Base-by-base conservation (phyloP, 1,140 invertebrate genomes). In the Danaus plexippus region DNA sequence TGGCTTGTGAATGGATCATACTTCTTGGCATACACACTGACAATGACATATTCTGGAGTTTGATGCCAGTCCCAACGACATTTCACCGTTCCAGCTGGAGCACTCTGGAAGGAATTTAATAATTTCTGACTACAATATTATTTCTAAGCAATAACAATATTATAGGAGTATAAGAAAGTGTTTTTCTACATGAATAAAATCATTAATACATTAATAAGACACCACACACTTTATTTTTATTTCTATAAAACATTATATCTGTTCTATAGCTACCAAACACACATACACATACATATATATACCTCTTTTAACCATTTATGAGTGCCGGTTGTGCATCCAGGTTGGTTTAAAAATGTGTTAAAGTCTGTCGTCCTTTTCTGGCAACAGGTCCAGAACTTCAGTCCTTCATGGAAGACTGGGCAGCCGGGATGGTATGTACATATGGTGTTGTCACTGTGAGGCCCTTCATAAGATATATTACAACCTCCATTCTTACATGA, bases 341-440 rank as follows among this genome's bases (percentile, higher is more conserved):
- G 90, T 89, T 99, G 97, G 47, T 93, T 92, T 32, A 99, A 88
- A 79, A 99, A 99, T 10, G 89, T 90, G 54, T 94, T 91, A 83
- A 99, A 99, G 78, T 99, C 97, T 9, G 95, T 94, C 1, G 98
- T 99, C 71, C 94, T 94, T 70, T 94, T 95, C 64, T 94, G 90
- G 75, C 98, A 99, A 76, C 98, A 99, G 0, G 96, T 95, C 98
- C 98, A 99, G 84, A 92, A 99, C 85, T 99, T 99, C 78, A 99
- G 89, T 0, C 97, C 98, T 89, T 99, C 98, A 77, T 99, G 98
- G 81, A 99, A 99, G 46, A 99, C 90, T 2, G 98, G 96, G 11
- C 89, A 87, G 0, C 98, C 98, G 13, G 96, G 91, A 89, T 99
- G 98, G 88, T 95, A 90, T 44, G 88, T 85, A 79, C 98, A 99